A percentile compares a stretch with the other conserved stretches of the same genome.
Conservation (phyloP, 2,113 vertebrate genomes). For the Sylvilagus bachmani region DNA sequence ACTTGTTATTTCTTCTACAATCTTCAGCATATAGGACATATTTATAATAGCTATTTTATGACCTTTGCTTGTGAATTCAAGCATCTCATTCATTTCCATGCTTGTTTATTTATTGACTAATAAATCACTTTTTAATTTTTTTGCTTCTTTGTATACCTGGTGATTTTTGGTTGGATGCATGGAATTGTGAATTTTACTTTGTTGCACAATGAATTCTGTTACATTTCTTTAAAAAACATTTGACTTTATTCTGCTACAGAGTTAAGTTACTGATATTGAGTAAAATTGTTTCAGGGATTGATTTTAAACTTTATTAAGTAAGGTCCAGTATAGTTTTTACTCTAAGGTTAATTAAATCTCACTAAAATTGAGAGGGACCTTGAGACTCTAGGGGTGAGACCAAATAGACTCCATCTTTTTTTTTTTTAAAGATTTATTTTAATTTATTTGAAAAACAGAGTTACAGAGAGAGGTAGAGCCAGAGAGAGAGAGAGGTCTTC, state of each 20-base stretch:
- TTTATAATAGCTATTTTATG: not conserved
- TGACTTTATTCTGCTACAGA: constrained; percentile 8
- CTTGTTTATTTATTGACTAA: not conserved
- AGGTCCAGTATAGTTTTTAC: not conserved
- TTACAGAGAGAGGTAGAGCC: too few species aligned
- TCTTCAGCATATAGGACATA: not conserved
- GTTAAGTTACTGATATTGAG: not conserved
- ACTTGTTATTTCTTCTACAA: not conserved
- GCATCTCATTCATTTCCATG: not conserved
- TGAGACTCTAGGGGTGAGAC: too few species aligned
- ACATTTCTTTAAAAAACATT: constrained; percentile 3
- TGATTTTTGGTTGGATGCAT: not conserved
- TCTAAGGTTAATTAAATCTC: not conserved
- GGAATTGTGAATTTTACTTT: not conserved
- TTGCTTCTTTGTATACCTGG: not conserved
- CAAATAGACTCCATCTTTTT: too few species aligned
- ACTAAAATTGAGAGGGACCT: not conserved
- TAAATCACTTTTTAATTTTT: not conserved
- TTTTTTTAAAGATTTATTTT: too few species aligned
- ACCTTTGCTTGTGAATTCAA: not conserved
- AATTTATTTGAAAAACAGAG: too few species aligned
- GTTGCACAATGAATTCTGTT: not conserved
- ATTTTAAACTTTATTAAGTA: not conserved
- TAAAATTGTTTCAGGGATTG: not conserved
- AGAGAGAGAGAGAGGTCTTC: too few species aligned